These are phyloP conservation scores for Acronicta leporina DNA, from an alignment of 2,888 invertebrate genomes.

Conservation along the genomic window DNA sequence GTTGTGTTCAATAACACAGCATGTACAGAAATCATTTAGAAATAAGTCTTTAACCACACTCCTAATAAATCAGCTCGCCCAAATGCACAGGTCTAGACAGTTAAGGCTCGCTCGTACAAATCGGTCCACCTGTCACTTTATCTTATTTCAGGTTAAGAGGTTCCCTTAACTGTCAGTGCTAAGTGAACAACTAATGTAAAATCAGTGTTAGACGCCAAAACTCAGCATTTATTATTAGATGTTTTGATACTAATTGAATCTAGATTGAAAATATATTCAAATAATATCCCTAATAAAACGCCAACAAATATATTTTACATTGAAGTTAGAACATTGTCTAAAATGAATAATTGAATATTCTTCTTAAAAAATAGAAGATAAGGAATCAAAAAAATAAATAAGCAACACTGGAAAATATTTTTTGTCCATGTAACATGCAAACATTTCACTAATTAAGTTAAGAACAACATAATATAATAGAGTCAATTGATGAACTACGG, in stretches of 20 bases:
- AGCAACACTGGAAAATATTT: too few relatives aligned
- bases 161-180: neutral
- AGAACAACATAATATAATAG: too few relatives aligned
- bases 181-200: slow-evolving; percentile 7
- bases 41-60: neutral
- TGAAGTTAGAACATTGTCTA: neutral
- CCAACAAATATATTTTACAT: neutral
- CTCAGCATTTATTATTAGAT: neutral
- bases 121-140: neutral
- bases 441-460: too few relatives aligned
- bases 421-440: too few relatives aligned
- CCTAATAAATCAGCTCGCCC: neutral
- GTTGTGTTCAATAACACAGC: too few relatives aligned
- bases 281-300: slow-evolving; percentile 2
- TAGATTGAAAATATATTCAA: neutral
- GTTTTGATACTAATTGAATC: neutral
- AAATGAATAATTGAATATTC: too few relatives aligned
- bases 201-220: neutral
- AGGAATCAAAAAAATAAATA: too few relatives aligned
- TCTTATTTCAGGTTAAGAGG: neutral
- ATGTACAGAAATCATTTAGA: too few relatives aligned
- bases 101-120: neutral
- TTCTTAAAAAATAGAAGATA: too few relatives aligned
- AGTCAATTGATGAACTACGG: too few relatives aligned
- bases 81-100: neutral